Base-by-base conservation (phyloP, 2,113 vertebrate species). In the Phyllopteryx taeniolatus region DNA sequence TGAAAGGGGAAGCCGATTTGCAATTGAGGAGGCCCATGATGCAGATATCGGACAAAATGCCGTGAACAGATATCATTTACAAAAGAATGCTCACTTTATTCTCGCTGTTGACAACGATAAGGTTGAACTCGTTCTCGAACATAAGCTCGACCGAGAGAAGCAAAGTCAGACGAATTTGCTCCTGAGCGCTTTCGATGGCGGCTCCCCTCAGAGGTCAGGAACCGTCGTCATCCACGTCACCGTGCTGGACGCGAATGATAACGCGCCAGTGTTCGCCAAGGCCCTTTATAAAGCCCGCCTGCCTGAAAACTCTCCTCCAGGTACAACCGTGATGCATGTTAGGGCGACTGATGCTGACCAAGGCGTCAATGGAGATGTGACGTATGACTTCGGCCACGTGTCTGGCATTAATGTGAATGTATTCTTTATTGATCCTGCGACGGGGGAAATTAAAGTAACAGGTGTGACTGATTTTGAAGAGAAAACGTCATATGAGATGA, bases 11-110 rank as follows among this genome's bases (percentile, higher is more conserved):
- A 80, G 49, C 2, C 89, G 83, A 0, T 91, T 91, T 27, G 76
- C 85, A 0, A 77, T 95, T 22, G 89, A 90, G 27, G 79, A 85
- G 69, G 94, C 94, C 0, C 85, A 87, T 62, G 94, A 95, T 54
- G 75, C 89, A 64, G 94, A 95, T 72, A 87, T 93, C 20, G 88
- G 90, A 56, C 83, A 76, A 22, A 94, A 95, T 57, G 88, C 80
- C 0, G 79, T 96, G 56, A 90, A 95, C 63, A 86, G 44, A 14
- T 95, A 95, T 62, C 74, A 20, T 0, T 77, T 95, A 2, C 85
- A 82, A 39, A 64, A 79, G 4, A 92, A 90, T 1, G 77, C 88
- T 0, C 46, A 93, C 76, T 95, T 95, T 64, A 73, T 79, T n/a
- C 46, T 96, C 1, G 65, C 82, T 35, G 78, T 90, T 27, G 86